A percentile compares a stretch with the other conserved stretches of the same genome.
phyloP scores from a whole-genome alignment of 2,113 vertebrate genomes.

The Glaucomys volans region DNA sequence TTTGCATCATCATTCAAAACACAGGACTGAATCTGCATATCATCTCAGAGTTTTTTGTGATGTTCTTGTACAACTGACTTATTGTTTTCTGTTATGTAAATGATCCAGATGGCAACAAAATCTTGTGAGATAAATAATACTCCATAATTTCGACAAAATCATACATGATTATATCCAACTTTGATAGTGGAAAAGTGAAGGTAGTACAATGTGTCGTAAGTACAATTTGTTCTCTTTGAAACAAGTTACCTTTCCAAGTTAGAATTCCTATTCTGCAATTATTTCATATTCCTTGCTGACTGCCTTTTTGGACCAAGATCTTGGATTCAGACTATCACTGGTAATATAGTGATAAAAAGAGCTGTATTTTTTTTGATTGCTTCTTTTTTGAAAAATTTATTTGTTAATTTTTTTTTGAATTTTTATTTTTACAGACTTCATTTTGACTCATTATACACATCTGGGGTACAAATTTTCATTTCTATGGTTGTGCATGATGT shows the following conservation, averaged over 20 bases:
- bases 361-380: too few relatives aligned
- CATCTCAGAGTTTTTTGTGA: constrained; percentile 49
- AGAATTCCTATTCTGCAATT: not conserved
- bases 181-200: not conserved
- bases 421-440: too few relatives aligned
- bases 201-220: not conserved
- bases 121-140: constrained; percentile 52
- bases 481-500: too few relatives aligned
- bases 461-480: too few relatives aligned
- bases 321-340: not conserved
- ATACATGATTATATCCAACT: not conserved
- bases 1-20: constrained; percentile 10
- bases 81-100: constrained; percentile 60
- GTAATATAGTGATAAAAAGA: not conserved
- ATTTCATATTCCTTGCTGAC: not conserved
- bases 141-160: constrained; percentile 40
- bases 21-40: constrained; percentile 42
- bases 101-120: constrained; percentile 57
- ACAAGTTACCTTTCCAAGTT: not conserved
- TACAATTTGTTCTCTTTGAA: not conserved
- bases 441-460: too few relatives aligned
- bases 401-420: too few relatives aligned
- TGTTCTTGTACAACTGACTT: constrained; percentile 42
- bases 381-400: too few relatives aligned
- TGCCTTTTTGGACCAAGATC: not conserved